Base-by-base conservation (phyloP, 2,113 vertebrate genomes). In the Alexandromys fortis region DNA sequence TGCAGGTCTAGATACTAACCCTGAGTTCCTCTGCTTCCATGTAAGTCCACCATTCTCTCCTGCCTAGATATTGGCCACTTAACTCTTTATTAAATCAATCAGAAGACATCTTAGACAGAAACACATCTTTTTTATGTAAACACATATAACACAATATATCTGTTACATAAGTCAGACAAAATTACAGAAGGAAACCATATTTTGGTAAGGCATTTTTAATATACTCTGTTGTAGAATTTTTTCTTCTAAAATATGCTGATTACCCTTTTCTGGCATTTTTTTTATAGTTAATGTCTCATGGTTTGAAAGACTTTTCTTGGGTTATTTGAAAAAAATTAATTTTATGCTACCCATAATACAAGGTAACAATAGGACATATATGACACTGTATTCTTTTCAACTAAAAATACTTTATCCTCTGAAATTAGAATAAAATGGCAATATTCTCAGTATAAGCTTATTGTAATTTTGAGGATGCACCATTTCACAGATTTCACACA, bases 341-440 rank as follows among this genome's bases (percentile, higher is more conserved):
- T 63, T 79, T 55, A 58, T n/a, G 49, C 33, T 24, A n/a, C 10
- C 5, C 0, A 14, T 78, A 7, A 58, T 61, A 72, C 28, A 61
- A 82, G 26, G 42, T 21, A 77, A 81, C 0, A 77, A 10, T 94
- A 52, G 7, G 21, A 55, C 28, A 73, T 0, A 16, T 86, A 47
- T 9, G 24, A 75, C 28, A 45, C 1, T 16, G 12, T 47, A 58
- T 38, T 87, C 13, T 89, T 68, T 91, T 9, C 2, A 63, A 17
- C 21, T 85, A 89, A 95, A 93, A 61, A 24, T 75, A 70, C 21
- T 72, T 86, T 93, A 47, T 70, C 52, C 4, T 89, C 65, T 81
- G 12, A 96, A 94, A 28, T 83, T 14, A 83, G 55, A 83, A n/a
- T 83, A 42, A 61, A 38, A 26, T 2, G 55, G 16, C 11, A 35